These are phyloP conservation scores for Neostethus bicornis DNA, from an alignment of 2,797 vertebrate species.

Conservation along the genomic window DNA sequence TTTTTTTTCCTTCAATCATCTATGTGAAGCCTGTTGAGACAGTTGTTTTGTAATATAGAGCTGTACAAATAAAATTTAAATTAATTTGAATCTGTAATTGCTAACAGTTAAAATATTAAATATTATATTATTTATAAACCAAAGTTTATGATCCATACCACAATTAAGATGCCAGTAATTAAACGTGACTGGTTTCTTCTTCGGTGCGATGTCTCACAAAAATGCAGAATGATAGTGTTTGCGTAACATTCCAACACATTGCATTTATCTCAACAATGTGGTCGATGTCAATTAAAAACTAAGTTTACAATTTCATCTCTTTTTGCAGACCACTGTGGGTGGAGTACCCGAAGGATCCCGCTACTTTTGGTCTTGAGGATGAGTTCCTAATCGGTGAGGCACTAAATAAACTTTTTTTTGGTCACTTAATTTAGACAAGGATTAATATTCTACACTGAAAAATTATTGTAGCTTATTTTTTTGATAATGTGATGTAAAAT, in stretches of 20 bases:
- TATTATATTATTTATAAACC: background rate
- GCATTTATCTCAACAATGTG: background rate
- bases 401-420: too few relatives aligned
- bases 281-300: background rate
- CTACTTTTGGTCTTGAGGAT: slow-evolving; percentile 81
- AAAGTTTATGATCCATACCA: background rate
- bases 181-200: background rate
- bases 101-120: background rate
- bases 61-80: too few relatives aligned
- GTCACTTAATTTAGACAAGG: too few relatives aligned
- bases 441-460: too few relatives aligned
- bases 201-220: background rate
- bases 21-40: too few relatives aligned
- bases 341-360: slow-evolving; percentile 80
- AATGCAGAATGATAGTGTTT: background rate
- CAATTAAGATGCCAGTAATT: background rate
- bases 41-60: too few relatives aligned
- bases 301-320: slow-evolving; percentile 2
- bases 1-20: too few relatives aligned
- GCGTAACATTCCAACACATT: too few relatives aligned
- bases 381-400: slow-evolving; percentile 79
- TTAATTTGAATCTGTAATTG: too few relatives aligned
- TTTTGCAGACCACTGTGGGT: slow-evolving; percentile 80
- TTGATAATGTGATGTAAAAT: background rate
- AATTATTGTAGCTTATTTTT: too few relatives aligned